phyloP scores from a whole-genome alignment of 2,888 invertebrate genomes.

The Ectropis crepuscularia region DNA sequence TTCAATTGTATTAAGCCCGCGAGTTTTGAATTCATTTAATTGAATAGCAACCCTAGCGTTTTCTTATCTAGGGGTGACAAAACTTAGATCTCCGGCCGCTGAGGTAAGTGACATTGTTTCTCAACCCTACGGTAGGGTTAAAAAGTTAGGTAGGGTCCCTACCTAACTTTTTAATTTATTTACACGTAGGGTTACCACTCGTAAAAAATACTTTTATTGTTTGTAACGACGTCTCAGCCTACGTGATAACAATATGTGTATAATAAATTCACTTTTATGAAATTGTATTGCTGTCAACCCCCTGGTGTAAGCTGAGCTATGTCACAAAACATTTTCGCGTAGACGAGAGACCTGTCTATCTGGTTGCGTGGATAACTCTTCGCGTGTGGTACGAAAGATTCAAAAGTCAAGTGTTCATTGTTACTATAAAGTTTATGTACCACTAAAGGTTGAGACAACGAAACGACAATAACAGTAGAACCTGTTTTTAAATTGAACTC shows the following conservation, averaged over 20 bases:
- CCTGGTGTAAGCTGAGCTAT: conserved; percentile 53
- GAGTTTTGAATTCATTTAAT: conserved; percentile 12
- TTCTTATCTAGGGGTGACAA: conserved; percentile 68
- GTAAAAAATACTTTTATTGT: conserved; percentile 85
- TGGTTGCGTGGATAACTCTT: conserved; percentile 45
- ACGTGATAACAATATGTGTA: conserved; percentile 80
- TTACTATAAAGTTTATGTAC: conserved; percentile 69
- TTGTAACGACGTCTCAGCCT: conserved; percentile 83
- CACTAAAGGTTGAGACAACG: conserved; percentile 73
- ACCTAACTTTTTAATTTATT: conserved; percentile 82
- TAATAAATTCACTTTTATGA: conserved; percentile 72
- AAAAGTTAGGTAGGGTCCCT: too few relatives aligned
- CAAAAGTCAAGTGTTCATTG: conserved; percentile 76
- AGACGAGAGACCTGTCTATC: conserved; percentile 38
- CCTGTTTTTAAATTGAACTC: conserved; percentile 68
- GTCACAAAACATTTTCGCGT: conserved; percentile 10
- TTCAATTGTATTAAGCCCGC: conserved; percentile 1
- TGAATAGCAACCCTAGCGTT: conserved; percentile 51
- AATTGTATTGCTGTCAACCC: conserved; percentile 47
- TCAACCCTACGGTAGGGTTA: too few relatives aligned
- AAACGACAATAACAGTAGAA: conserved; percentile 57
- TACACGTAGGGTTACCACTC: conserved; percentile 78
- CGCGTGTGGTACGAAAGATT: conserved; percentile 67
- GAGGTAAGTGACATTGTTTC: conserved; percentile 80
- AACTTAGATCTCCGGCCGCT: conserved; percentile 72